Percentiles rank a stretch among this genome's conserved stretches.
Conservation (phyloP, 2,888 invertebrate species). For the Eilema caniola region DNA sequence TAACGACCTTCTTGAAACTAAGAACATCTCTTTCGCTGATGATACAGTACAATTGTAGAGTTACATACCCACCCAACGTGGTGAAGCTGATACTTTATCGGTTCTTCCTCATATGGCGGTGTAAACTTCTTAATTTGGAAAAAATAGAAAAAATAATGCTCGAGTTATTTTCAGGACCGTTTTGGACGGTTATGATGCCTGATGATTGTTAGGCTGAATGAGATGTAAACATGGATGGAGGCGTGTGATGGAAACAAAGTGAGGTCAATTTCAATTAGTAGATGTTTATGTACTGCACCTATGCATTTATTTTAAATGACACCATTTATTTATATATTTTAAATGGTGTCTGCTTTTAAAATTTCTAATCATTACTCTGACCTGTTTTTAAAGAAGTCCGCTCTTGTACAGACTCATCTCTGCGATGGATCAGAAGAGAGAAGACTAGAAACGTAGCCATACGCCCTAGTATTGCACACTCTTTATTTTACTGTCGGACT, state of each 20-base stretch:
- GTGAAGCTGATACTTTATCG: too few relatives aligned
- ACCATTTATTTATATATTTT: too few relatives aligned
- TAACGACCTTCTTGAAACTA: too few relatives aligned
- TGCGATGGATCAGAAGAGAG: neutral
- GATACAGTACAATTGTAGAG: too few relatives aligned
- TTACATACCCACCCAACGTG: too few relatives aligned
- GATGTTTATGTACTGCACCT: too few relatives aligned
- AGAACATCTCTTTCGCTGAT: too few relatives aligned
- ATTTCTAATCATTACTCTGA: neutral
- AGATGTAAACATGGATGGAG: neutral
- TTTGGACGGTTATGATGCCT: neutral
- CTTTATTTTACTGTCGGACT: neutral
- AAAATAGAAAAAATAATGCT: neutral
- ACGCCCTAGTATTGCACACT: neutral
- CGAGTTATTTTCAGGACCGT: neutral
- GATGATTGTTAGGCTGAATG: neutral
- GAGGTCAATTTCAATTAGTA: too few relatives aligned
- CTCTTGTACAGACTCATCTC: neutral
- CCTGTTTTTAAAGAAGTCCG: neutral
- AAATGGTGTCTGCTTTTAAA: too few relatives aligned
- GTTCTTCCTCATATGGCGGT: too few relatives aligned
- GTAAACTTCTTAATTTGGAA: neutral
- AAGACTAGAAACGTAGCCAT: neutral
- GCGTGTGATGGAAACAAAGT: neutral
- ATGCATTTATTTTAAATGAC: too few relatives aligned